phyloP scores from a whole-genome alignment of 2,113 vertebrate species.

The Passerina amoena region DNA sequence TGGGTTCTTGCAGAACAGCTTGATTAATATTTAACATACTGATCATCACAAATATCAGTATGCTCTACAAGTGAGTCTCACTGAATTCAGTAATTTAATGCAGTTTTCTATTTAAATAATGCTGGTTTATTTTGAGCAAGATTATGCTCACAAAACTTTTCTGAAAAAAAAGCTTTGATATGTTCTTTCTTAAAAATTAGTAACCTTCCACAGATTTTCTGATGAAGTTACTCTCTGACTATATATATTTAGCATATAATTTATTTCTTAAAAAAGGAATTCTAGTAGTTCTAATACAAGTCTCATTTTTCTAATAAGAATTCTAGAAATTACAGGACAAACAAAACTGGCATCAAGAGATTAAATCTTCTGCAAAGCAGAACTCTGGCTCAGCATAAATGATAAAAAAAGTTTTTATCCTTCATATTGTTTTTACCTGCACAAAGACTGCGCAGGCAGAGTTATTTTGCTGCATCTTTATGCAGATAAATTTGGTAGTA shows the following conservation, averaged over 20 bases:
- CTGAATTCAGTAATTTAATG: background rate
- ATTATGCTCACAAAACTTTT: background rate
- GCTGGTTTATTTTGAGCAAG: background rate
- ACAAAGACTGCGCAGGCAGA: background rate
- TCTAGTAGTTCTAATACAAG: background rate
- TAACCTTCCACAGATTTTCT: background rate
- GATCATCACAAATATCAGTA: background rate
- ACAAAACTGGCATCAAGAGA: background rate
- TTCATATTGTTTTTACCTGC: background rate
- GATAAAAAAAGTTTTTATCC: background rate
- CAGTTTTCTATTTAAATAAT: background rate
- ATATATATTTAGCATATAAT: background rate
- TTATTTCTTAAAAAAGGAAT: background rate
- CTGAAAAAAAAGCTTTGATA: accelerated
- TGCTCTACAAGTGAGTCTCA: background rate
- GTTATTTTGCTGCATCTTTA: background rate
- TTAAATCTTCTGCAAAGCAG: accelerated
- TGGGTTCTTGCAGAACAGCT: background rate
- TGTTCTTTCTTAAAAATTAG: background rate
- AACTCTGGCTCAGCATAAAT: background rate
- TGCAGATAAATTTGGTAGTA: background rate
- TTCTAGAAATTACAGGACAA: background rate
- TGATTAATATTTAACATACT: background rate
- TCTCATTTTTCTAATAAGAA: background rate
- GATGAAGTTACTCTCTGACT: background rate